Conservation (phyloP, 2,113 vertebrate genomes). For the Baryphthengus martii region DNA sequence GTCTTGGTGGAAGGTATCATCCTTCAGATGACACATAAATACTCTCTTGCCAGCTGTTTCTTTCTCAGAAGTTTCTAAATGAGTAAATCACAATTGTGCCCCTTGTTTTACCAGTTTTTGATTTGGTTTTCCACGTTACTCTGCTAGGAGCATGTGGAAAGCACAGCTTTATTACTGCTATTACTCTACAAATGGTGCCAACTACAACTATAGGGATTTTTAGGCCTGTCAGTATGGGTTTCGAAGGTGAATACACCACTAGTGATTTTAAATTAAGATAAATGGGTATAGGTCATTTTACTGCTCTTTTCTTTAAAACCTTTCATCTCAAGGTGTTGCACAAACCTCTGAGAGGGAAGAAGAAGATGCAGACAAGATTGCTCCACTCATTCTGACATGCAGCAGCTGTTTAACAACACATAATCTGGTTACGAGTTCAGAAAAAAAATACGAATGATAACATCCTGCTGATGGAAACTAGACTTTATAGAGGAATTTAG, state of each 20-base stretch:
- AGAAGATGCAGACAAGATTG: neutral
- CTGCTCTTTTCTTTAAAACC: neutral
- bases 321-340: neutral
- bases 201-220: neutral
- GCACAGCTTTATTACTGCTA: neutral
- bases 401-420: neutral
- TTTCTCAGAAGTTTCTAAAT: neutral
- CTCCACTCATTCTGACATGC: neutral
- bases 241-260: neutral
- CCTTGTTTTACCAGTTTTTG: neutral
- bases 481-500: neutral
- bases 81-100: neutral
- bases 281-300: neutral
- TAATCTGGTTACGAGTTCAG: neutral
- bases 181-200: neutral
- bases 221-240: neutral
- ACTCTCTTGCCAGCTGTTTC: slow-evolving; percentile 46
- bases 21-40: slow-evolving; percentile 39
- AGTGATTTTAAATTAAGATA: neutral
- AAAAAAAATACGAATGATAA: neutral
- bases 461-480: neutral
- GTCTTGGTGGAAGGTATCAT: slow-evolving; percentile 38
- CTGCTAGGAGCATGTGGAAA: neutral
- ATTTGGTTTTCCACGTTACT: neutral
- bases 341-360: neutral